These are phyloP conservation scores for Pundamilia nyererei DNA, from an alignment of 2,113 vertebrate genomes.

Conservation along the genomic window DNA sequence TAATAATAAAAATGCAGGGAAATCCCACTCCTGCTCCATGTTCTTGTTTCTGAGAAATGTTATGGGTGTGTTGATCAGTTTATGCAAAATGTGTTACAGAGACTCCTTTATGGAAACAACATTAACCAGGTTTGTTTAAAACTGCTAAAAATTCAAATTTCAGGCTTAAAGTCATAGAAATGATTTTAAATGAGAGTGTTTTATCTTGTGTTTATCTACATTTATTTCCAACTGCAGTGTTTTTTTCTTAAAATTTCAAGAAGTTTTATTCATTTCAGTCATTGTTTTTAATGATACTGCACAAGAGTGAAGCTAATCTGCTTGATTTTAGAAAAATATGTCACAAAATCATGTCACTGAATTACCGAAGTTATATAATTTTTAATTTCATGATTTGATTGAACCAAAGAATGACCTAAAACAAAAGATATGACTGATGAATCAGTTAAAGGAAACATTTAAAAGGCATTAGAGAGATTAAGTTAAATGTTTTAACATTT, in stretches of 20 bases:
- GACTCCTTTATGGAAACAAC: neutral
- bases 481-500: neutral
- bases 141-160: neutral
- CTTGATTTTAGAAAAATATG: neutral
- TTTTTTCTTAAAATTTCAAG: neutral
- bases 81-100: neutral
- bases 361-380: neutral
- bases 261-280: rapidly evolving
- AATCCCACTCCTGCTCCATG: neutral
- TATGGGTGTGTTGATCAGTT: neutral
- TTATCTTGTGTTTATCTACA: neutral
- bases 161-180: rapidly evolving
- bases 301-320: neutral
- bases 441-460: neutral
- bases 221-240: neutral
- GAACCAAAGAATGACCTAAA: neutral
- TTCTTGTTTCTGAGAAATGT: neutral
- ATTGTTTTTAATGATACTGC: neutral
- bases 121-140: neutral
- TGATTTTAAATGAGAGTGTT: neutral
- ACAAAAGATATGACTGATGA: neutral
- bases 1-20: neutral
- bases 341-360: rapidly evolving
- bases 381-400: neutral
- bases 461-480: neutral